A percentile compares a stretch with the other conserved stretches of the same genome.
phyloP scores from a whole-genome alignment of 2,797 vertebrate genomes.

The Pseudochirops corinnae region DNA sequence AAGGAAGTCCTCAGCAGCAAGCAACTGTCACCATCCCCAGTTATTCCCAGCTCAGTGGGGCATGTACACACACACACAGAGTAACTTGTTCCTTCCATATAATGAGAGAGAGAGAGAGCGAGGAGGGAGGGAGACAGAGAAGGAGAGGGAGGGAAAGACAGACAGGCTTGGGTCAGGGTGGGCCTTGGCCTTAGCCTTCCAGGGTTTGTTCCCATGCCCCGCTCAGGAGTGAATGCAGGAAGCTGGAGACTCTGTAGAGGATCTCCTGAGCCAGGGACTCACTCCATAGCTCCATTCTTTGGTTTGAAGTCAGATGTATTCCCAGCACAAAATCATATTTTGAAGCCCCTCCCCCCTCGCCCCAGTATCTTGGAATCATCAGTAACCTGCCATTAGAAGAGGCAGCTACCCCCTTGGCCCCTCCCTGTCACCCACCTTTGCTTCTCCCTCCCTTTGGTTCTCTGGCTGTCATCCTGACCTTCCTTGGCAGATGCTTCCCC shows the following conservation, averaged over 20 bases:
- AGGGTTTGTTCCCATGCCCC: background rate
- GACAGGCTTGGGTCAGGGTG: background rate
- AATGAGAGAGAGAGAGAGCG: no score
- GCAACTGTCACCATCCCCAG: background rate
- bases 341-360: background rate
- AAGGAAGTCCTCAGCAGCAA: constrained; percentile 25
- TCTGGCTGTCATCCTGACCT: constrained; percentile 45
- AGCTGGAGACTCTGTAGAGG: background rate
- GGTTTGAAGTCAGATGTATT: background rate
- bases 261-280: background rate
- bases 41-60: constrained; percentile 6
- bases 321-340: background rate
- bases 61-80: background rate
- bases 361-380: no score
- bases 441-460: background rate
- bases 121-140: no score
- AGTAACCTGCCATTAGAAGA: background rate
- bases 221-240: background rate
- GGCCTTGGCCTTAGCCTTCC: background rate
- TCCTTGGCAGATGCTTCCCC: constrained; percentile 91
- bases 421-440: background rate
- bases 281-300: background rate
- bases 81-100: background rate
- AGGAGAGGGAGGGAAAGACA: background rate
- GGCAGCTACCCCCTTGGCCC: background rate